phyloP scores from a whole-genome alignment of 1,140 invertebrate genomes.

The Hycleus cichorii region DNA sequence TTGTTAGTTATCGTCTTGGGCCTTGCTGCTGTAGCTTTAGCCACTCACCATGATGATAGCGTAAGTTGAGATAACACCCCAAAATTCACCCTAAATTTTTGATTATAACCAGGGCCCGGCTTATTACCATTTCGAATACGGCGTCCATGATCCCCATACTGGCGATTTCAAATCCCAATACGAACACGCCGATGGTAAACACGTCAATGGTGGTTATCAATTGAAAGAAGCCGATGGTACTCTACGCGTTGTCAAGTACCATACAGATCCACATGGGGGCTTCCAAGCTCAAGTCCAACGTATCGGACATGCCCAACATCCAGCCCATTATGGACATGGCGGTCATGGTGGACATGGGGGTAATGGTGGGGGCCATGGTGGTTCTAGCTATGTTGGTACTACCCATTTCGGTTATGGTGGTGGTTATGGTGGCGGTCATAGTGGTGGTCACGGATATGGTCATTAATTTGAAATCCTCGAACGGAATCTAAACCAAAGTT shows the following conservation, averaged over 20 bases:
- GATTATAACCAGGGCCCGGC: constrained; percentile 14
- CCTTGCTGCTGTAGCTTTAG: too few relatives aligned
- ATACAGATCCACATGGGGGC: constrained; percentile 43
- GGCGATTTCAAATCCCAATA: constrained; percentile 28
- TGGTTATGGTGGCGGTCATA: background rate
- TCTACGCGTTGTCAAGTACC: constrained; percentile 46
- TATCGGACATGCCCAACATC: constrained; percentile 17
- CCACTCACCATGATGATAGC: background rate
- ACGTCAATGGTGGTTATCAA: constrained; percentile 11
- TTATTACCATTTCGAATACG: constrained; percentile 19
- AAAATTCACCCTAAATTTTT: background rate
- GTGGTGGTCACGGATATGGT: background rate
- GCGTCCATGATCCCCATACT: constrained; percentile 44
- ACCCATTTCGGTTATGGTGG: constrained; percentile 6
- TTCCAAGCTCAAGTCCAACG: constrained; percentile 18
- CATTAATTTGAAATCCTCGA: too few relatives aligned
- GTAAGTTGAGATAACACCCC: background rate
- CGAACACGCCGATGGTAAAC: constrained; percentile 18
- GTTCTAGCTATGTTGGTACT: constrained; percentile 1
- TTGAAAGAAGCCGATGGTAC: constrained; percentile 47
- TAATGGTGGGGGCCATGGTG: background rate
- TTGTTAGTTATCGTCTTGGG: too few relatives aligned
- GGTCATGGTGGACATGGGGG: constrained; percentile 7
- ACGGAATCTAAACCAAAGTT: too few relatives aligned
- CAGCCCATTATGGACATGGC: constrained; percentile 7